Evolutionary conservation across 1,140 invertebrate genomes (phyloP).

Genomic region (Zaprionus africanus): DNA sequence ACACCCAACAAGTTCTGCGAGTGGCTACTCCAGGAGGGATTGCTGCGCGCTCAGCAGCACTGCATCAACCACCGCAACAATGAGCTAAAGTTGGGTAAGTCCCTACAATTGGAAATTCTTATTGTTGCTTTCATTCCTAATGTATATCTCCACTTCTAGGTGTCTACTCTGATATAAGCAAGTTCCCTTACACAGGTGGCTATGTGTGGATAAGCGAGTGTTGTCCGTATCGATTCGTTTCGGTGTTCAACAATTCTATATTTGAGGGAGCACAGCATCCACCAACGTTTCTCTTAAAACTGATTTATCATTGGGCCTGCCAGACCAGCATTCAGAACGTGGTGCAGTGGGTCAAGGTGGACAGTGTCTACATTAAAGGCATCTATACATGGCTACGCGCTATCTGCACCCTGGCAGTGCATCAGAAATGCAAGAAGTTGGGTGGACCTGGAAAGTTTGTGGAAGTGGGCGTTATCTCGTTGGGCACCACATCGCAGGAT

Average conservation of each 20-base stretch:
- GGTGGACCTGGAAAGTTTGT: slow-evolving; percentile 89
- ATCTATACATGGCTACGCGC: slow-evolving; percentile 92
- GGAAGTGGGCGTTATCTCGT: slow-evolving; percentile 93
- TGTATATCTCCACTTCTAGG: slow-evolving; percentile 80
- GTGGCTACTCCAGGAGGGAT: slow-evolving; percentile 93
- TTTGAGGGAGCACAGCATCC: slow-evolving; percentile 93
- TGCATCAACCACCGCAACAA: slow-evolving; percentile 88
- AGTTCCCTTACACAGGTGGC: slow-evolving; percentile 93
- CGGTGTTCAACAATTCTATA: slow-evolving; percentile 93
- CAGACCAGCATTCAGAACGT: slow-evolving; percentile 95
- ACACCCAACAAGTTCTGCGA: slow-evolving; percentile 93
- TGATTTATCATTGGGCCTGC: slow-evolving; percentile 95
- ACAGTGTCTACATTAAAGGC: slow-evolving; percentile 90
- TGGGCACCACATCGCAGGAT: slow-evolving; percentile 94
- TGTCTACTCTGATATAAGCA: slow-evolving; percentile 92
- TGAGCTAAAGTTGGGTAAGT: slow-evolving; percentile 89
- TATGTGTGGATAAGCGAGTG: slow-evolving; percentile 96
- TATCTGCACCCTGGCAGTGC: slow-evolving; percentile 91
- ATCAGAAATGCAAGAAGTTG: slow-evolving; percentile 89
- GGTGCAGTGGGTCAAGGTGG: slow-evolving; percentile 94
- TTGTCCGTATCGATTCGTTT: slow-evolving; percentile 92
- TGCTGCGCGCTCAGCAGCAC: slow-evolving; percentile 91
- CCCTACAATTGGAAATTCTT: not conserved
- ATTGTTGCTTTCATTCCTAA: not conserved
- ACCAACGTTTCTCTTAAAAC: slow-evolving; percentile 91